phyloP scores from a whole-genome alignment of 2,113 vertebrate species.

The Ascaphus truei region DNA sequence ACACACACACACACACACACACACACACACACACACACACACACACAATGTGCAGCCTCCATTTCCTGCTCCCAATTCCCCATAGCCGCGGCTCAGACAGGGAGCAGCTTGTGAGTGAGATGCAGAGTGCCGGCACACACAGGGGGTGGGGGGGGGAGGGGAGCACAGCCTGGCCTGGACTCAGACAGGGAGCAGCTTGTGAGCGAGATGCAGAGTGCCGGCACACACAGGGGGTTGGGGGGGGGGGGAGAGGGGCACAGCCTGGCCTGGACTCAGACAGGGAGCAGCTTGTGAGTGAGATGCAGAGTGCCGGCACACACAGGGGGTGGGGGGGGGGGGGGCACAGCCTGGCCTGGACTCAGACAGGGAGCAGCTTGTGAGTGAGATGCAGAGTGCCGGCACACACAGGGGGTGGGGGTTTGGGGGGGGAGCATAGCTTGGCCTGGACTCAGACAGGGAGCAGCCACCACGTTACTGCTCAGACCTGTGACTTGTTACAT shows the following conservation, averaged over 20 bases:
- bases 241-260: too few relatives aligned
- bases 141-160: too few relatives aligned
- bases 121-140: neutral
- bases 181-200: constrained; percentile 13
- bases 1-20: too few relatives aligned
- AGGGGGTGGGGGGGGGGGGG: too few relatives aligned
- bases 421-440: neutral
- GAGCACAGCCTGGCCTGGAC: neutral
- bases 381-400: constrained; percentile 2
- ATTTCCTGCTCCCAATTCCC: neutral
- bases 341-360: neutral
- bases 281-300: neutral
- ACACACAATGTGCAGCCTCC: too few relatives aligned
- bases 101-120: neutral
- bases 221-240: neutral
- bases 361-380: constrained; percentile 10
- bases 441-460: constrained; percentile 17
- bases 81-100: constrained; percentile 1
- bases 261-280: constrained; percentile 2
- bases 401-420: too few relatives aligned
- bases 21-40: too few relatives aligned
- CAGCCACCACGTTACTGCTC: neutral
- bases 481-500: neutral
- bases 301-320: neutral
- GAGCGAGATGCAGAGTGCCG: constrained; percentile 8